Base-by-base conservation (phyloP, 2,888 invertebrate genomes). In the Chromoteleia sp. region DNA sequence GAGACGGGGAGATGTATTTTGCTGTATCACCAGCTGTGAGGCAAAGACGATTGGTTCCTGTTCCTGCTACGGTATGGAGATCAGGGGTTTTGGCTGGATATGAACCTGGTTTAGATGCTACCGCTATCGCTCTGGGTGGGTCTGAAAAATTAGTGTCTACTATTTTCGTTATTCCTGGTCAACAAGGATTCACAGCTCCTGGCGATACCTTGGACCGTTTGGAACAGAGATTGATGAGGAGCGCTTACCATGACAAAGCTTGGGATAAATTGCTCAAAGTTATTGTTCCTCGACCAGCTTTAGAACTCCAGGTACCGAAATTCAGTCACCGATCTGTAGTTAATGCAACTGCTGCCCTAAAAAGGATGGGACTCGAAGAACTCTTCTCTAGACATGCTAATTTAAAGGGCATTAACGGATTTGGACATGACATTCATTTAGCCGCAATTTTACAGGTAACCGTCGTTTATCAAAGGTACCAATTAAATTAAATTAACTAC, bases 1-100 rank as follows among this genome's bases (percentile, higher is more conserved):
- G 97, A 58, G 97, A 97, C 86, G 97, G 97, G 0, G 97, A 97
- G 92, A 94, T 97, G 93, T 97, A 96, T 91, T 97, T 97, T 91
- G 96, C 96, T 29, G 96, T 96, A 0, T 94, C 95, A 43, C 97
- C 96, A 0, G 95, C 95, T 5, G 95, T 96, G 1, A 94, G 96
- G 19, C 96, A 96, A 89, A 93, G 96, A 29, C 94, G 97, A 54
- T 92, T 97, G 3, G 95, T 97, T 0, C 97, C 97, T 0, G 95
- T 97, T 2, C 97, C 97, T 0, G 97, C 97, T 0, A 96, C 95
- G 0, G 95, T 97, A 0, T 97, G 95, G 92, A 94, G 94, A 84
- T 93, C 93, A 4, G 95, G 95, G 6, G 96, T 97, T 85, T 92
- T 96, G 19, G 97, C 97, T 0, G 97, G 97, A 7, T 97, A 97